Evolutionary conservation across 2,888 invertebrate genomes (phyloP).

Genomic region (Mesorhabditis sp.): DNA sequence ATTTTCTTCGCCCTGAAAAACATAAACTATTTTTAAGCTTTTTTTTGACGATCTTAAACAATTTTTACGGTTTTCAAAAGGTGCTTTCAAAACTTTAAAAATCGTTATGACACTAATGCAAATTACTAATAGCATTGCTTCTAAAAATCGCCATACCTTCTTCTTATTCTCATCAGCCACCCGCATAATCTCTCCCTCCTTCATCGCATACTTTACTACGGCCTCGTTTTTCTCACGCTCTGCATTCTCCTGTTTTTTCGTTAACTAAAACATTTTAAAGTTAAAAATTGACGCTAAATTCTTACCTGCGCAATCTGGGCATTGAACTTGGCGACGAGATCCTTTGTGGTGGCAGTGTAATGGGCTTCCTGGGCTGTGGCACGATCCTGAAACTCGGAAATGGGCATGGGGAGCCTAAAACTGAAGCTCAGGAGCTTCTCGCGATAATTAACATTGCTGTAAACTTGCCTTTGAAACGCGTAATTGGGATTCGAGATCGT

Average conservation of each 20-base stretch:
- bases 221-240: slow-evolving; percentile 48
- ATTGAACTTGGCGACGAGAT: slow-evolving; percentile 35
- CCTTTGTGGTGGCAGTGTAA: slow-evolving; percentile 32
- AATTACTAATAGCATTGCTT: too few relatives aligned
- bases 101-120: too few relatives aligned
- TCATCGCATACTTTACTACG: slow-evolving; percentile 50
- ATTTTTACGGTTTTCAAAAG: neutral
- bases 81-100: too few relatives aligned
- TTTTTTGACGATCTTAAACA: neutral
- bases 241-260: slow-evolving; percentile 34
- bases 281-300: neutral
- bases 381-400: slow-evolving; percentile 35
- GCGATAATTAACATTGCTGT: too few relatives aligned
- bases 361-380: slow-evolving; percentile 41
- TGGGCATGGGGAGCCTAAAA: too few relatives aligned
- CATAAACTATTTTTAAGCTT: neutral
- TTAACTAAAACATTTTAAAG: slow-evolving; percentile 26
- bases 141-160: too few relatives aligned
- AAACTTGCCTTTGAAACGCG: slow-evolving; percentile 24
- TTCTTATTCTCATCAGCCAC: slow-evolving; percentile 27
- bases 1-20: neutral
- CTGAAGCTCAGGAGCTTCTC: too few relatives aligned
- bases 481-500: slow-evolving; percentile 38
- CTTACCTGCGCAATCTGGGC: slow-evolving; percentile 30
- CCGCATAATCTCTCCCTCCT: slow-evolving; percentile 47